Evolutionary conservation across 1,140 invertebrate species (phyloP).

Genomic region (Drosophila funebris): DNA sequence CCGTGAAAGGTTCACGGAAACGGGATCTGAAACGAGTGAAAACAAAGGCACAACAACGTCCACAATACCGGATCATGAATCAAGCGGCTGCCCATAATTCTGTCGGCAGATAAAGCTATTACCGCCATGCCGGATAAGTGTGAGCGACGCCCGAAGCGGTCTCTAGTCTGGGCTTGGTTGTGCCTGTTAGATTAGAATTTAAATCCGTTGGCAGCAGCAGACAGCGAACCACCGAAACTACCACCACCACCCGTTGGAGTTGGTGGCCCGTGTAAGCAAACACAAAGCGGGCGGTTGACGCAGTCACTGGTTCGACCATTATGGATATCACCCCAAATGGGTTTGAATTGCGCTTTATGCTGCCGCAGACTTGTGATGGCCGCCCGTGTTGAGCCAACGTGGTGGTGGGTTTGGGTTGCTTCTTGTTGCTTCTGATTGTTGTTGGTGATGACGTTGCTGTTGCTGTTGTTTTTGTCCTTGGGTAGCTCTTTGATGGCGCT

Average conservation of each 20-base stretch:
- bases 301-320: constrained; percentile 55
- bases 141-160: constrained; percentile 21
- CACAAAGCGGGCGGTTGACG: constrained; percentile 44
- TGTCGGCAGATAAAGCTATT: constrained; percentile 81
- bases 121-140: constrained; percentile 77
- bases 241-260: constrained; percentile 16
- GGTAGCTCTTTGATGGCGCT: constrained; percentile 24
- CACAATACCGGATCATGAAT: constrained; percentile 69
- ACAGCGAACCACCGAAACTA: constrained; percentile 17
- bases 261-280: constrained; percentile 43
- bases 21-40: constrained; percentile 4
- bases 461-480: constrained; percentile 23
- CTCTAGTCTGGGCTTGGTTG: constrained; percentile 23
- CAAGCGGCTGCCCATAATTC: constrained; percentile 72
- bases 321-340: constrained; percentile 76
- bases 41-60: constrained; percentile 49
- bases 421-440: constrained; percentile 10
- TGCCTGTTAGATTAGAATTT: constrained; percentile 76
- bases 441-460: too few species aligned
- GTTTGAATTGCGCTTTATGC: constrained; percentile 52
- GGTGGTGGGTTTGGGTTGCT: constrained; percentile 55
- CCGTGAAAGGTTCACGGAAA: constrained; percentile 27
- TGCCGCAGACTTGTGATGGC: constrained; percentile 29
- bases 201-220: constrained; percentile 59
- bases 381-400: constrained; percentile 7